Evolutionary conservation across 1,140 invertebrate genomes (phyloP).

Genomic region (Pomphorhynchus laevis): DNA sequence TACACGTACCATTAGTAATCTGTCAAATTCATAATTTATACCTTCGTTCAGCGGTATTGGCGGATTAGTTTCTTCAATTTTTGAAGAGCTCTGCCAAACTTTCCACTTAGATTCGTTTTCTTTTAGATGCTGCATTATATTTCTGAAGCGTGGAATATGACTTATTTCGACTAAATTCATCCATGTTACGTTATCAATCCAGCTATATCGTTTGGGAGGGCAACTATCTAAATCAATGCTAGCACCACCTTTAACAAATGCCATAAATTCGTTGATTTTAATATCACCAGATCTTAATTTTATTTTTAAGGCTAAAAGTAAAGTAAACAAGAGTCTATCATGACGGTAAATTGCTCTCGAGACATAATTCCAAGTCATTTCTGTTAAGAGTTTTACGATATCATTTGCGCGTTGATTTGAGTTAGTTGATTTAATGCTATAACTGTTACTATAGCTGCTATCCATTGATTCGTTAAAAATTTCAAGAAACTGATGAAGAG

Average conservation of each 20-base stretch:
- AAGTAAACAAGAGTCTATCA: conserved; percentile 56
- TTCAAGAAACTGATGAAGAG: conserved; percentile 56
- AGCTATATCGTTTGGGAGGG: conserved; percentile 37
- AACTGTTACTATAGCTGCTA: no score
- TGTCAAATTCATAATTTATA: conserved; percentile 57
- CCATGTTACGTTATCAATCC: conserved; percentile 54
- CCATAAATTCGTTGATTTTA: conserved; percentile 39
- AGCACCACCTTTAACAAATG: conserved; percentile 39
- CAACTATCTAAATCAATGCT: conserved; percentile 36
- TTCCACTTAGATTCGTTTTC: no score
- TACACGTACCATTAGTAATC: conserved; percentile 47
- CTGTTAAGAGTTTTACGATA: conserved; percentile 50
- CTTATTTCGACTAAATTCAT: conserved; percentile 41
- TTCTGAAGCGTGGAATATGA: conserved; percentile 31
- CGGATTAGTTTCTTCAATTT: no score
- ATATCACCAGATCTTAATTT: conserved; percentile 42
- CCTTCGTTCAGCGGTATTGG: no score
- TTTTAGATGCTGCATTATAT: no score
- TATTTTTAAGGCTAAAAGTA: conserved; percentile 71
- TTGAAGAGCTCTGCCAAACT: no score
- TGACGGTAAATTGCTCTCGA: conserved; percentile 55
- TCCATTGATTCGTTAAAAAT: conserved; percentile 63
- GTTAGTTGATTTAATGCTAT: no score
- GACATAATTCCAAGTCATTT: conserved; percentile 58
- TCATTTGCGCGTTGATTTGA: conserved; percentile 49